Evolutionary conservation across 64 coral and sea anemone genomes (phyloP).

Genomic region (Hydrozoanthus tunicans): DNA sequence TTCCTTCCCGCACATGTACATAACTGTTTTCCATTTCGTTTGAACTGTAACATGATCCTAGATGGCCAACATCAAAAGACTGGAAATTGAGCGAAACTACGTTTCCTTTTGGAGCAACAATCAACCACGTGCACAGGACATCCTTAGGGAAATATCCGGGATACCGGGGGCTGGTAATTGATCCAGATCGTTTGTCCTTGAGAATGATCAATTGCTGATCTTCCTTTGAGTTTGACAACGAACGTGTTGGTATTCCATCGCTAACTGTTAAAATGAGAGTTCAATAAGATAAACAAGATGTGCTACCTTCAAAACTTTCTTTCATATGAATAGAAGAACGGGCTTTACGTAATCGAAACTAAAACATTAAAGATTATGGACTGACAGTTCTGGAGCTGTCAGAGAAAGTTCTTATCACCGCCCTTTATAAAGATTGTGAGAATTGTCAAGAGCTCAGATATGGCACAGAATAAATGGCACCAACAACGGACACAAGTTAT

Average conservation of each 20-base stretch:
- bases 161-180: slow-evolving; percentile 18
- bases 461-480: no score
- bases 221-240: background rate
- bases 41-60: slow-evolving; percentile 19
- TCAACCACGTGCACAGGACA: slow-evolving; percentile 41
- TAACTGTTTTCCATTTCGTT: slow-evolving; percentile 27
- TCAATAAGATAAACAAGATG: background rate
- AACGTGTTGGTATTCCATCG: background rate
- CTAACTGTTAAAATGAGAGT: background rate
- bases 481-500: no score
- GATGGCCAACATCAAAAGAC: slow-evolving; percentile 43
- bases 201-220: slow-evolving; percentile 8
- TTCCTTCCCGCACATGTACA: slow-evolving; percentile 34
- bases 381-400: no score
- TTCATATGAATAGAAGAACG: no score
- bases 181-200: slow-evolving; percentile 17
- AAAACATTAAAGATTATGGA: no score
- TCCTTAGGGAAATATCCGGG: slow-evolving; percentile 17
- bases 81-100: background rate
- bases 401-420: no score
- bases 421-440: no score
- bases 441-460: no score
- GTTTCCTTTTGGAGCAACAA: slow-evolving; percentile 18
- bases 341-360: no score
- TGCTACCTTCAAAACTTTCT: no score